These are phyloP conservation scores for Archaeoteleia sp. DNA, from an alignment of 2,888 invertebrate species.

Conservation along the genomic window DNA sequence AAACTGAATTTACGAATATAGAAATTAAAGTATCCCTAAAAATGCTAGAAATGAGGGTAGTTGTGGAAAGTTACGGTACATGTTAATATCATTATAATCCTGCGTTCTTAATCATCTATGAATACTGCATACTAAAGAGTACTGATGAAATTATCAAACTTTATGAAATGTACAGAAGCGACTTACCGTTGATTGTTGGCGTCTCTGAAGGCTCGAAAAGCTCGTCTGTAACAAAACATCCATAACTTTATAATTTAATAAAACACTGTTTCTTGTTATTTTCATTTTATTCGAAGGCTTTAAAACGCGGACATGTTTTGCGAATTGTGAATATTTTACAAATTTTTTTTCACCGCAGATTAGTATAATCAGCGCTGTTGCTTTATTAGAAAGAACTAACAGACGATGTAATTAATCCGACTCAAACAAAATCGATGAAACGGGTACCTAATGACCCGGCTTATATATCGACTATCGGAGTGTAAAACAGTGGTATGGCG, in stretches of 20 bases:
- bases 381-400: conserved; percentile 16
- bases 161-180: conserved; percentile 52
- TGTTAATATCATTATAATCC: conserved; percentile 61
- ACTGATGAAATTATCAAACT: conserved; percentile 19
- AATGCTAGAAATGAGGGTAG: conserved; percentile 30
- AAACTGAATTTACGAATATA: conserved; percentile 9
- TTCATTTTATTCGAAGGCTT: not conserved
- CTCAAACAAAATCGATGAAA: conserved; percentile 28
- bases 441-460: conserved; percentile 33
- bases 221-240: conserved; percentile 63
- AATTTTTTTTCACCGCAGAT: not conserved
- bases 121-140: conserved; percentile 57
- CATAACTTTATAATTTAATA: conserved; percentile 3
- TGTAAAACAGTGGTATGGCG: conserved; percentile 11
- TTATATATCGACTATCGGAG: conserved; percentile 18
- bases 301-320: not conserved
- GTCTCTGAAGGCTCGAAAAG: conserved; percentile 64
- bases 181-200: conserved; percentile 64
- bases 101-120: conserved; percentile 60
- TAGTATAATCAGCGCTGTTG: conserved; percentile 15
- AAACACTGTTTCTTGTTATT: not conserved
- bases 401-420: conserved; percentile 25
- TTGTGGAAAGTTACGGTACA: conserved; percentile 33
- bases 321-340: too few species aligned
- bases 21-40: conserved; percentile 11